Evolutionary conservation across 2,797 vertebrate species (phyloP), one percentile per base, ranked within the genome.

Genomic region (Emydoidea blandingii): DNA sequence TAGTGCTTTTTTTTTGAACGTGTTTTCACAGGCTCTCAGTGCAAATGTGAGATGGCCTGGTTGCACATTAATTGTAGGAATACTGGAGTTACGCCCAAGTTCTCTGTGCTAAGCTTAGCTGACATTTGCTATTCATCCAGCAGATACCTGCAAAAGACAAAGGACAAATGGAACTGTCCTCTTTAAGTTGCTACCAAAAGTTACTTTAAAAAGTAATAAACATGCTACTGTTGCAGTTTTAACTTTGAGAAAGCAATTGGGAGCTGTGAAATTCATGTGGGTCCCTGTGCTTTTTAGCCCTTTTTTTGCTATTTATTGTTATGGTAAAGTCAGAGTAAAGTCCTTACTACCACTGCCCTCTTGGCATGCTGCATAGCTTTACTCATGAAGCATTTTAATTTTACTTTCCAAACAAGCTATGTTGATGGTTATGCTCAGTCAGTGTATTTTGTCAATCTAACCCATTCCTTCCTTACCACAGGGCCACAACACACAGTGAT

Each of bases 401-500:
- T 95, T 95, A 50, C 18, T 93, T 84, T 89, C 31, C 86, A 92
- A 93, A 83, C 53, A 79, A 90, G 47, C 44, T 57, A 1, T 25
- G 86, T 5, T 59, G 14, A 18, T 84, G 11, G 44, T 90, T 74
- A 80, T 3, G 27, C 54, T 78, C 62, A 5, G 31, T 83, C 54
- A 49, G 37, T 79, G 50, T 25, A 37, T 54, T 14, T 87, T 84
- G 91, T 87, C 79, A 34, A 1, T 74, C n/a, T 83, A 92, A 92
- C 91, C n/a, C 79, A 7, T 52, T 94, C 21, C 94, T 83, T 98
- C 94, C 85, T 94, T 86, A 54, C 52, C 95, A 85, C 97, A 99
- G 99, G 90, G 99, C 99, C 53, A 99, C 99, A 1, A 99, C 99
- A 4, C 99, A 99, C 98, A 99, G 99, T 34, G 99, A 99, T 97